Percentiles rank a stretch among this genome's conserved stretches.
These are phyloP conservation scores for Diadromus collaris DNA, from an alignment of 2,888 invertebrate genomes.

Conservation along the genomic window DNA sequence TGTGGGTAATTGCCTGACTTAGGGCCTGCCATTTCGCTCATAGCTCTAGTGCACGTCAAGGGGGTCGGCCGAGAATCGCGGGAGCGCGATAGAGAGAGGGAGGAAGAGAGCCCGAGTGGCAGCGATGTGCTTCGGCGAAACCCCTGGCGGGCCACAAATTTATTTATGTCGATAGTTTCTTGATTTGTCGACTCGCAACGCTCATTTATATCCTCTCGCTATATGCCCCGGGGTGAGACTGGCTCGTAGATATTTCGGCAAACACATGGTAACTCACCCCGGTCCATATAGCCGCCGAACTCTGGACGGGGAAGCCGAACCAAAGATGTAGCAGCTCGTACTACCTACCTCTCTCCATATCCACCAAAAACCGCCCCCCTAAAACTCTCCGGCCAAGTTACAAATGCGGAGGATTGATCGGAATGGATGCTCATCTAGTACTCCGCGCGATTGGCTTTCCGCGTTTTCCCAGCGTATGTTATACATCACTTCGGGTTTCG, in stretches of 20 bases:
- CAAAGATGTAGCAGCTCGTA: conserved; percentile 46
- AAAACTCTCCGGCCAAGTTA: conserved; percentile 60
- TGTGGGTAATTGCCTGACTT: conserved; percentile 77
- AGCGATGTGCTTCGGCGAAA: conserved; percentile 68
- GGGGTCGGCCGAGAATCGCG: conserved; percentile 11
- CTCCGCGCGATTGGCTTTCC: conserved; percentile 63
- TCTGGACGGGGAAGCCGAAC: conserved; percentile 43
- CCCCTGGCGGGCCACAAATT: conserved; percentile 78
- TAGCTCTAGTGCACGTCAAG: conserved; percentile 66
- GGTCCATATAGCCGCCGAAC: conserved; percentile 45
- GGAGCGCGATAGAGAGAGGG: conserved; percentile 35
- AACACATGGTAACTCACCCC: conserved; percentile 66
- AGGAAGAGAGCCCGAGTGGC: conserved; percentile 38
- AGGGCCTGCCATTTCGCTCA: conserved; percentile 76
- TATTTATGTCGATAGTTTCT: conserved; percentile 81
- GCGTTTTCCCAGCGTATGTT: conserved; percentile 54
- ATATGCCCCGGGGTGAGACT: conserved; percentile 61
- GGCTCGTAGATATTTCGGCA: conserved; percentile 75
- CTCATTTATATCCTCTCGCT: conserved; percentile 78
- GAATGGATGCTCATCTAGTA: conserved; percentile 57
- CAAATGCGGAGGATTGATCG: conserved; percentile 65
- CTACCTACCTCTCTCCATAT: conserved; percentile 21
- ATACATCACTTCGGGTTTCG: conserved; percentile 48
- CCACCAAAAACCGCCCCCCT: conserved; percentile 31
- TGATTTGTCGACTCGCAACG: conserved; percentile 79